A percentile compares a stretch with the other conserved stretches of the same genome.
Conservation (phyloP, 64 coral and sea anemone genomes). For the Actinia equina region DNA sequence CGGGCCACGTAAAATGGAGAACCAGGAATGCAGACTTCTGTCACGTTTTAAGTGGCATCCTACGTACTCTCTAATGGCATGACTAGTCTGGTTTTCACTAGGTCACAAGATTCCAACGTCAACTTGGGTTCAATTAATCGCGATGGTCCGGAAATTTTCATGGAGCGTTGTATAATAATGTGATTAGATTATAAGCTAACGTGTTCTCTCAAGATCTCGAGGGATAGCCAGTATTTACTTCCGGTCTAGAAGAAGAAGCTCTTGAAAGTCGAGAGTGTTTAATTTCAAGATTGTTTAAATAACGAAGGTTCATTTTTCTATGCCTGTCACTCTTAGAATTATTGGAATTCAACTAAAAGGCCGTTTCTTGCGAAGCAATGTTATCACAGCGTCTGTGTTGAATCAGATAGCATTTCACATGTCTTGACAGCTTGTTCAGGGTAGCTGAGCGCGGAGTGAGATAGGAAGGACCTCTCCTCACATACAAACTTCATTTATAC, state of each 20-base stretch:
- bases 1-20: not conserved
- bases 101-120: not conserved
- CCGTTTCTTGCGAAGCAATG: not conserved
- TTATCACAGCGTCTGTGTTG: constrained; percentile 20
- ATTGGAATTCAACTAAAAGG: constrained; percentile 10
- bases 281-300: constrained; percentile 24
- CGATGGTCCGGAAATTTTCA: constrained; percentile 11
- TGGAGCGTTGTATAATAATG: not conserved
- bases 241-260: constrained; percentile 3
- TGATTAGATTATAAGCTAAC: constrained; percentile 5
- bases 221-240: not conserved
- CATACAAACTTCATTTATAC: not conserved
- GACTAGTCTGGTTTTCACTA: not conserved
- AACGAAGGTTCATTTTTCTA: not conserved
- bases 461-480: not conserved
- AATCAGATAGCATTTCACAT: constrained; percentile 1
- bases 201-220: constrained; percentile 18
- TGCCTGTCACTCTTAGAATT: not conserved
- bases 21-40: not conserved
- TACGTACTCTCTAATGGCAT: constrained; percentile 8
- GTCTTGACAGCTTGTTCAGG: not conserved
- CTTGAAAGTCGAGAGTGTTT: constrained; percentile 14
- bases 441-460: not conserved
- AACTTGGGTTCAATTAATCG: not conserved
- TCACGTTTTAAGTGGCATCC: not conserved